Base-by-base conservation (phyloP, 1,140 invertebrate genomes). In the Zaprionus vittiger region DNA sequence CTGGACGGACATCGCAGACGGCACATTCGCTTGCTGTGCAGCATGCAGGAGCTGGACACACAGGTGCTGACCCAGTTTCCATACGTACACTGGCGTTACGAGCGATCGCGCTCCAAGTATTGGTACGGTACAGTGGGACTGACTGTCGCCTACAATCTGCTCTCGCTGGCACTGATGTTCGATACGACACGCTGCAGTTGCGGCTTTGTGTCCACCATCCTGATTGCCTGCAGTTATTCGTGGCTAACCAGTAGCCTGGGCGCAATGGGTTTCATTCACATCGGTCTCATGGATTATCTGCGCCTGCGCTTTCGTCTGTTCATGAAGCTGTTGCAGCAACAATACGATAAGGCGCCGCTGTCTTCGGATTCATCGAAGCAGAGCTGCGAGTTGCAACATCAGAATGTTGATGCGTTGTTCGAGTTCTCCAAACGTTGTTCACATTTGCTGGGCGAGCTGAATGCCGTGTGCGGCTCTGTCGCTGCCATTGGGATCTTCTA, bases 261-360 rank as follows among this genome's bases (percentile, higher is more conserved):
- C n/a, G 20, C 75, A 7, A 26, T 81, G 28, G 73, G 77, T 2
- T 91, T 92, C 41, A 54, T 91, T 4, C 77, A 92, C 57, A 67
- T 91, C 7, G 91, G 12, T 1, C 69, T 83, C 1, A 91, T 92
- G 79, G 91, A 92, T 52, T 83, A 85, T 56, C 17, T 91, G 28
- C 83, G 91, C 0, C 22, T 92, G 20, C 91, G 91, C 6, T 77
- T 73, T 65, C 83, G 91, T 3, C 49, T 92, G 0, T 59, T 89
- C 12, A 77, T 76, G 34, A 75, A 79, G 47, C 38, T 92, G 7
- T 54, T 91, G 20, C 44, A 66, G 5, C 79, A 91, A 24, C 47
- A 52, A 24, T 52, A 52, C 47, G 20, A 52, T 11, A 20, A 52
- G 12, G 47, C 20, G 2, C 15, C 15, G 2, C 2, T n/a, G 41